Percentiles rank a stretch among this genome's conserved stretches.
These are phyloP conservation scores for Plebejus argus DNA, from an alignment of 2,888 invertebrate genomes.

Conservation along the genomic window DNA sequence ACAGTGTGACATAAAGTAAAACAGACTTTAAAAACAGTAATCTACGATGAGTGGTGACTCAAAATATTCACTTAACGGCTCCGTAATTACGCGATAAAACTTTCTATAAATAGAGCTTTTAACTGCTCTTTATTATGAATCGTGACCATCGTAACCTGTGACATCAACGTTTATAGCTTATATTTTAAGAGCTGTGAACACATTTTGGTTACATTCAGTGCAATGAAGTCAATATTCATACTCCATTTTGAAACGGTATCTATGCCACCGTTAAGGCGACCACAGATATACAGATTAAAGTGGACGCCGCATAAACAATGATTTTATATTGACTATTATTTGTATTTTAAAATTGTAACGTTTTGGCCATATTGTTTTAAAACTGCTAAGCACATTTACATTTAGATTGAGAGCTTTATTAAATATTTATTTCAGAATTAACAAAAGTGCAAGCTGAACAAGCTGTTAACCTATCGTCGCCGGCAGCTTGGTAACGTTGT, in stretches of 20 bases:
- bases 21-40: background rate
- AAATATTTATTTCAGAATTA: too few relatives aligned
- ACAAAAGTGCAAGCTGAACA: too few relatives aligned
- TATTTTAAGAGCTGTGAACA: conserved; percentile 12
- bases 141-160: conserved; percentile 20
- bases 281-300: background rate
- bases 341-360: background rate
- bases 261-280: conserved; percentile 40
- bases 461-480: too few relatives aligned
- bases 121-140: background rate
- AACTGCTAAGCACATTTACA: background rate
- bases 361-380: background rate
- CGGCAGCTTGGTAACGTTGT: too few relatives aligned
- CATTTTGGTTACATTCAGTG: conserved; percentile 35
- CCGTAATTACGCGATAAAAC: background rate
- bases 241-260: conserved; percentile 58
- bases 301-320: background rate
- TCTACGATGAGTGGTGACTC: background rate
- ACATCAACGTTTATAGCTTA: conserved; percentile 26
- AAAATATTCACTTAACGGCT: conserved; percentile 3
- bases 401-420: too few relatives aligned
- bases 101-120: conserved; percentile 24
- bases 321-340: background rate
- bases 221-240: conserved; percentile 49
- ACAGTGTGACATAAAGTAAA: background rate